A percentile compares a stretch with the other conserved stretches of the same genome.
These are phyloP conservation scores for Oreochromis grahami DNA, from an alignment of 2,797 vertebrate genomes.

Conservation along the genomic window DNA sequence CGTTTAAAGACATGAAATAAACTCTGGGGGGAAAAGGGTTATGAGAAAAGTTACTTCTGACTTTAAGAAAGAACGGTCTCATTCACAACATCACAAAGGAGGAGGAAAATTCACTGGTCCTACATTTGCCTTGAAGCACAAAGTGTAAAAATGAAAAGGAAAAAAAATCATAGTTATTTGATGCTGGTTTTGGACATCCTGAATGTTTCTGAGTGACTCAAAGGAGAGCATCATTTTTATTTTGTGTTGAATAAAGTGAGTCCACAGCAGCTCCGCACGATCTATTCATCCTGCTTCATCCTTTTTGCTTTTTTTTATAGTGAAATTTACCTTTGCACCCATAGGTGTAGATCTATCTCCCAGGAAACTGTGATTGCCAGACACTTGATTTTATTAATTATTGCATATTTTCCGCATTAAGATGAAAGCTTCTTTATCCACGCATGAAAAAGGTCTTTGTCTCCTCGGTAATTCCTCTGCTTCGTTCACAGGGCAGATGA, in stretches of 20 bases:
- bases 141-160: background rate
- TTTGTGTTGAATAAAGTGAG: background rate
- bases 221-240: background rate
- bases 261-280: background rate
- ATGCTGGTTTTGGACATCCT: accelerated
- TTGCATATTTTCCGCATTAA: background rate
- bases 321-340: background rate
- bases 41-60: background rate
- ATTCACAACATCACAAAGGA: background rate
- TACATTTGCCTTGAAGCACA: background rate
- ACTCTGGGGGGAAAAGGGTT: accelerated
- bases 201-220: background rate
- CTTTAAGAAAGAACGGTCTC: background rate
- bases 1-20: background rate
- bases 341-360: accelerated
- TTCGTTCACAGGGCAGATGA: accelerated
- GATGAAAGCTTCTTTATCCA: background rate
- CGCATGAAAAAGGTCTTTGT: background rate
- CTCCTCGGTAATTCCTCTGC: background rate
- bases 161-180: background rate
- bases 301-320: background rate
- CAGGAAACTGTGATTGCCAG: accelerated
- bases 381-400: background rate
- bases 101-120: accelerated
- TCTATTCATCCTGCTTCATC: background rate